Percentiles rank a stretch among this genome's conserved stretches.
phyloP scores from a whole-genome alignment of 2,797 vertebrate genomes.

The Tolypeutes matacus region DNA sequence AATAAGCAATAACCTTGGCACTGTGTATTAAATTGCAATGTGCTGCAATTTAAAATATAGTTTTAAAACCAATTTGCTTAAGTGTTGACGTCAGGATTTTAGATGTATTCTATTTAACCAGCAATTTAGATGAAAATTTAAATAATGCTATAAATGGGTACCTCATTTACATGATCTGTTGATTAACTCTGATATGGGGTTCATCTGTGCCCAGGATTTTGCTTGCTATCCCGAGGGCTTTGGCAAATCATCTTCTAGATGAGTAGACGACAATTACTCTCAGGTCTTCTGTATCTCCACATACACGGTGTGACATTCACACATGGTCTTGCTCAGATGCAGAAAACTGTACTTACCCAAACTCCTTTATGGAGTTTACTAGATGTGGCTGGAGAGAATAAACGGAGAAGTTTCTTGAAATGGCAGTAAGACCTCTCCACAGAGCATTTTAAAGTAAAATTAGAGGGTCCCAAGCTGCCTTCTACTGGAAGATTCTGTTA shows the following conservation, averaged over 20 bases:
- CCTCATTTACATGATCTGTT: constrained; percentile 76
- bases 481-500: neutral
- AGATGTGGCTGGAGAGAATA: neutral
- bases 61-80: constrained; percentile 82
- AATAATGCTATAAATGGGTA: constrained; percentile 81
- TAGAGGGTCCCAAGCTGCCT: neutral
- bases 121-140: constrained; percentile 82
- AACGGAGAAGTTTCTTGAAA: neutral
- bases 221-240: neutral
- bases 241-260: constrained; percentile 5
- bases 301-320: neutral
- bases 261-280: neutral
- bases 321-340: neutral
- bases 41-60: constrained; percentile 76
- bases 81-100: constrained; percentile 79
- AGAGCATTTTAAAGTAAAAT: neutral
- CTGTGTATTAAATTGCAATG: constrained; percentile 69
- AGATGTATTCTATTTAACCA: constrained; percentile 79
- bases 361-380: neutral
- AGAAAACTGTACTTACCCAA: neutral
- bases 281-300: neutral
- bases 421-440: neutral
- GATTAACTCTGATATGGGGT: constrained; percentile 70
- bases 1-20: constrained; percentile 76
- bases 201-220: constrained; percentile 23